phyloP scores from a whole-genome alignment of 2,113 vertebrate species.

The Leucopsar rothschildi region DNA sequence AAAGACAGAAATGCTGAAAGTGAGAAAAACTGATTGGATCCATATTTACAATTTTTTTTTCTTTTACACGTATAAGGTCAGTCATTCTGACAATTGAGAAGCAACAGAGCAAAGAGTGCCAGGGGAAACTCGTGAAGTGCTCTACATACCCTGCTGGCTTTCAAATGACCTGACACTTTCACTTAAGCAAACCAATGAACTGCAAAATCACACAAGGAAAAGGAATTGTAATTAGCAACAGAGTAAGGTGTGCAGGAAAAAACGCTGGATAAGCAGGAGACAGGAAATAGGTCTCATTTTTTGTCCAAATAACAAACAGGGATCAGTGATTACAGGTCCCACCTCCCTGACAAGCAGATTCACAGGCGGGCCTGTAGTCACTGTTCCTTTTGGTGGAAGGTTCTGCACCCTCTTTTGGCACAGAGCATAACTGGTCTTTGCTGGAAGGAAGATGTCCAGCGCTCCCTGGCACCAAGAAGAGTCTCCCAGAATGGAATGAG shows the following conservation, averaged over 20 bases:
- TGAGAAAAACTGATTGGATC: not conserved
- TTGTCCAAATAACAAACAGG: not conserved
- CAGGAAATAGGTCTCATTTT: not conserved
- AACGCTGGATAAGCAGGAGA: not conserved
- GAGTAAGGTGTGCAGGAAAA: not conserved
- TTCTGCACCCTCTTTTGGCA: not conserved
- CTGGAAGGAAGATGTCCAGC: not conserved
- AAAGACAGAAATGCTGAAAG: not conserved
- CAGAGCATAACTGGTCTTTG: not conserved
- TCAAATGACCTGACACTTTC: not conserved
- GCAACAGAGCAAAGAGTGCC: not conserved
- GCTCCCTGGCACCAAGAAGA: not conserved
- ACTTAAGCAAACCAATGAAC: not conserved
- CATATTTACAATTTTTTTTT: not conserved
- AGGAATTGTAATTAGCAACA: not conserved
- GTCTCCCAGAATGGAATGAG: not conserved
- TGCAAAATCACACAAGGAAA: not conserved
- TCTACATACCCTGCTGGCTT: not conserved
- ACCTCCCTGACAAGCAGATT: not conserved
- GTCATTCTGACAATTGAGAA: not conserved
- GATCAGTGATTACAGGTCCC: not conserved
- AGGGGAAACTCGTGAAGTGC: not conserved
- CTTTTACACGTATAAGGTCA: not conserved
- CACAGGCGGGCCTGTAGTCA: not conserved
- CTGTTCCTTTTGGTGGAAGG: not conserved